These are phyloP conservation scores for Drosophila maculinotata DNA, from an alignment of 2,888 invertebrate genomes.

Conservation along the genomic window DNA sequence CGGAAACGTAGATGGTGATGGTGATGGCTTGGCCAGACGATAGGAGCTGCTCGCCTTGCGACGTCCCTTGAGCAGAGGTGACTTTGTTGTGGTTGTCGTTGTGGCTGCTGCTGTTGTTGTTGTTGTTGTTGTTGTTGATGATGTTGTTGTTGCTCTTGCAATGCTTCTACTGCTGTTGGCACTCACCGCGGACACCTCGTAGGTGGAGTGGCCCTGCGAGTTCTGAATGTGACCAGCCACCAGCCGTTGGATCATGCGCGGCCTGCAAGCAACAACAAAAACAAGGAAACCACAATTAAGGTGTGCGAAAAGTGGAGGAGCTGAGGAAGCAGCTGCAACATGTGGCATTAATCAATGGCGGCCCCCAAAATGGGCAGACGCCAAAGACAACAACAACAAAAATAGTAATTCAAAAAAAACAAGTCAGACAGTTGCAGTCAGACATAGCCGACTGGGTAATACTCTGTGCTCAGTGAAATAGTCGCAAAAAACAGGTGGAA, in stretches of 20 bases:
- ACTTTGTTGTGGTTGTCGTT: slow-evolving; percentile 11
- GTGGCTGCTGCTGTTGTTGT: too few relatives aligned
- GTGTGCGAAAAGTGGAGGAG: neutral
- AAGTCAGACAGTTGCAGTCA: too few relatives aligned
- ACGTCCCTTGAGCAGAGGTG: slow-evolving; percentile 39
- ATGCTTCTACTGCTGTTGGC: slow-evolving; percentile 67
- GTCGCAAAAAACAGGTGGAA: too few relatives aligned
- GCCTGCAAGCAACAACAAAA: slow-evolving; percentile 59
- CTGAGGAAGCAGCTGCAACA: neutral
- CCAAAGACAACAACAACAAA: slow-evolving; percentile 9
- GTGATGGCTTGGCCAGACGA: slow-evolving; percentile 53
- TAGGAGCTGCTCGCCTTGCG: slow-evolving; percentile 76
- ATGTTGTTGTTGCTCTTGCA: slow-evolving; percentile 10
- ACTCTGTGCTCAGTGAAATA: too few relatives aligned
- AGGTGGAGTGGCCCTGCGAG: slow-evolving; percentile 78
- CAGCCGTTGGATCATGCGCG: slow-evolving; percentile 88
- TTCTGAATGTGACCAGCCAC: slow-evolving; percentile 89
- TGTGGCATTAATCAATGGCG: slow-evolving; percentile 44
- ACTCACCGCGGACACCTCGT: slow-evolving; percentile 77
- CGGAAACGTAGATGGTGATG: neutral
- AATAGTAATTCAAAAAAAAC: neutral
- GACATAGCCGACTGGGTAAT: neutral
- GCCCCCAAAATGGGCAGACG: slow-evolving; percentile 43
- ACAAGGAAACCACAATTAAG: slow-evolving; percentile 2
- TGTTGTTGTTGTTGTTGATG: slow-evolving; percentile 6